These are phyloP conservation scores for Bos indicus DNA, from an alignment of 2,113 vertebrate genomes.

Conservation along the genomic window DNA sequence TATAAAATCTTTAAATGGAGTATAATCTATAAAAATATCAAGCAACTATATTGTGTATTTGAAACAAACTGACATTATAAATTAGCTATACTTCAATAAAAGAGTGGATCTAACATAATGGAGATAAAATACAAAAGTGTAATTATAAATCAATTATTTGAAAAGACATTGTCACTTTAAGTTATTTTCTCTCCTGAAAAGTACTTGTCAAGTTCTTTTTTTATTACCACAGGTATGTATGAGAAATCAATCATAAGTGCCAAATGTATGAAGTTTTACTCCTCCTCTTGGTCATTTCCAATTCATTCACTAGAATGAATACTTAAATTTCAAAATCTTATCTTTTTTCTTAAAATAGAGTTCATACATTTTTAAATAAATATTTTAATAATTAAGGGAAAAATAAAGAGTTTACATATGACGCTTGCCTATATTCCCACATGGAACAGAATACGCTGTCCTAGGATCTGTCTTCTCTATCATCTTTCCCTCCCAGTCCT, in stretches of 20 bases:
- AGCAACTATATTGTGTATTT: neutral
- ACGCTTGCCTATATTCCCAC: conserved; percentile 4
- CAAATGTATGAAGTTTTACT: conserved; percentile 17
- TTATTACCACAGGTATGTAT: neutral
- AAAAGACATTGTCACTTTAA: neutral
- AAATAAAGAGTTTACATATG: conserved; percentile 41
- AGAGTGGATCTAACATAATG: neutral
- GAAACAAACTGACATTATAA: neutral
- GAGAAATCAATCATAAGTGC: conserved; percentile 5
- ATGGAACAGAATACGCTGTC: neutral
- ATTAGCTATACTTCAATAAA: neutral
- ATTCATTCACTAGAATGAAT: conserved; percentile 48
- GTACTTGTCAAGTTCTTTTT: conserved; percentile 18
- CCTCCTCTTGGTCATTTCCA: conserved; percentile 45
- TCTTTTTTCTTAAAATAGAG: conserved; percentile 51
- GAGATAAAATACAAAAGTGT: neutral
- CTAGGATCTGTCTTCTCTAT: neutral
- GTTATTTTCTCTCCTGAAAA: conserved; percentile 15
- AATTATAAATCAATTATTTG: conserved; percentile 10
- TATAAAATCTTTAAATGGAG: neutral
- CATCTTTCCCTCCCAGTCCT: neutral
- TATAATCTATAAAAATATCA: neutral
- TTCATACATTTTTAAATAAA: conserved; percentile 65
- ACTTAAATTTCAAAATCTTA: conserved; percentile 58
- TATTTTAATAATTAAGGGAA: conserved; percentile 58